Evolutionary conservation across 1,140 invertebrate genomes (phyloP).

Genomic region (Aphelenchoides fujianensis): DNA sequence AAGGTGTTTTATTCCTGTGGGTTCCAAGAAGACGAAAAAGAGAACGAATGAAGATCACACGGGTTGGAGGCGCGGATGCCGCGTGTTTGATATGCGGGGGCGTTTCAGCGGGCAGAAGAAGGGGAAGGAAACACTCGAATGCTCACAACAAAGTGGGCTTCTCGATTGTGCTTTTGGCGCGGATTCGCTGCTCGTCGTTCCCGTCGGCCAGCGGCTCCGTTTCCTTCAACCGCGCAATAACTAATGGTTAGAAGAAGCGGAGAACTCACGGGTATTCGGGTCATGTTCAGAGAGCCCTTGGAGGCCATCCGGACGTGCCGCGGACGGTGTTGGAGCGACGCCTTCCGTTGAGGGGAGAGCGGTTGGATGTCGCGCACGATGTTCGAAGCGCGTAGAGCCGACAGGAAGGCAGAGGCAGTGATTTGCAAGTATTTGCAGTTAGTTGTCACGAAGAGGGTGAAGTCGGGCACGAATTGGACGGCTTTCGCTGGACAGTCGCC

Average conservation of each 20-base stretch:
- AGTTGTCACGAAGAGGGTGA: constrained; percentile 40
- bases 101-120: too few species aligned
- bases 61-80: too few species aligned
- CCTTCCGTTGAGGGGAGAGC: neutral
- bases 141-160: too few species aligned
- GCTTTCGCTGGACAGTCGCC: constrained; percentile 15
- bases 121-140: too few species aligned
- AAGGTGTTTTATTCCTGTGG: too few species aligned
- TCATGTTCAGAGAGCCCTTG: neutral
- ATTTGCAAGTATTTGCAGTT: constrained; percentile 52
- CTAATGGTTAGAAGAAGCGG: neutral
- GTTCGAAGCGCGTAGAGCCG: constrained; percentile 14
- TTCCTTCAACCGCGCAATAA: neutral
- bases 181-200: neutral
- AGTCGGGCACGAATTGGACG: constrained; percentile 52
- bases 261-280: neutral
- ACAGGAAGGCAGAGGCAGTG: constrained; percentile 39
- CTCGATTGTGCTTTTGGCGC: neutral
- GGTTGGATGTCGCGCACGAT: constrained; percentile 7
- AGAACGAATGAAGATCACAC: too few species aligned
- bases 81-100: too few species aligned
- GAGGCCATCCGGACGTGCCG: neutral
- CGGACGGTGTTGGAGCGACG: neutral
- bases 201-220: neutral
- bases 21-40: too few species aligned